Percentiles rank a stretch among this genome's conserved stretches.
Evolutionary conservation across 2,888 invertebrate species (phyloP).

Genomic region (Himalopsyche kuldschensis): DNA sequence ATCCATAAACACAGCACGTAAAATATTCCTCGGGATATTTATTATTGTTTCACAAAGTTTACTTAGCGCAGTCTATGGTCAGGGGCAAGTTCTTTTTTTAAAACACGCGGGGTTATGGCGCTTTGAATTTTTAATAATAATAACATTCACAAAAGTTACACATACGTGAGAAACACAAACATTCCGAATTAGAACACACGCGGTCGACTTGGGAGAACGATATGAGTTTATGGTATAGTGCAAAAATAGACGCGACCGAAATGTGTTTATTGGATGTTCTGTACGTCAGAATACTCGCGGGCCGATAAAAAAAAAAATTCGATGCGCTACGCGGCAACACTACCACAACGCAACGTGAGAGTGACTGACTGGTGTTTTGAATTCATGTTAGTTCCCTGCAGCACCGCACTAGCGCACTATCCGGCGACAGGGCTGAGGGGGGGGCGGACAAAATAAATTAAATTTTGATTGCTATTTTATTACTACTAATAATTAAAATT

Average conservation of each 20-base stretch:
- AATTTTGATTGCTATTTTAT: neutral
- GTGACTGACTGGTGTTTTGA: neutral
- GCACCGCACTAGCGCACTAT: neutral
- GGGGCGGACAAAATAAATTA: neutral
- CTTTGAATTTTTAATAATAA: neutral
- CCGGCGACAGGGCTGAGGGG: neutral
- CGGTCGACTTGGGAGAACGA: neutral
- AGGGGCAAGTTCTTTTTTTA: neutral
- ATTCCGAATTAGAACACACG: neutral
- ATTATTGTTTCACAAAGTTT: neutral
- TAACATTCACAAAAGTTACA: constrained; percentile 7
- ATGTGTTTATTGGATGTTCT: neutral
- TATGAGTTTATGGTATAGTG: neutral
- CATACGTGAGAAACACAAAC: constrained; percentile 5
- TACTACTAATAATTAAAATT: neutral
- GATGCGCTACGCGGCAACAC: constrained; percentile 1
- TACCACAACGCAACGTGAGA: neutral
- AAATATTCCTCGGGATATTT: neutral
- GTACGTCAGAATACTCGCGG: neutral
- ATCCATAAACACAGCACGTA: neutral
- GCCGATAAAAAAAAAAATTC: neutral
- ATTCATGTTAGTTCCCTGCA: neutral
- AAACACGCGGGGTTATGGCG: neutral
- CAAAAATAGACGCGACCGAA: neutral
- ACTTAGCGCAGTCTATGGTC: neutral